Conservation (phyloP, 2,113 vertebrate genomes). For the Xenopus borealis region DNA sequence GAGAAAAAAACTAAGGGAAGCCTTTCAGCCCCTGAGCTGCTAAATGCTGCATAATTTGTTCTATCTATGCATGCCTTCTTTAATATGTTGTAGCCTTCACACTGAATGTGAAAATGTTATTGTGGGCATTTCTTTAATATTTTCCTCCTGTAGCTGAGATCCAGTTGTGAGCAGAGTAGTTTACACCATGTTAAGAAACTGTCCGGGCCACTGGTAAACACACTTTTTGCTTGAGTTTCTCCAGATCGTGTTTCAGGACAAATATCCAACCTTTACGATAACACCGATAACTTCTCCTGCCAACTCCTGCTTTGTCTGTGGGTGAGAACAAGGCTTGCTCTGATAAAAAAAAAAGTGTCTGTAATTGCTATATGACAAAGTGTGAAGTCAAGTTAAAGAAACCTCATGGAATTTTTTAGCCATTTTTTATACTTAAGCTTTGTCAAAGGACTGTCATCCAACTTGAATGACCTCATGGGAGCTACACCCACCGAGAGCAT, state of each 20-base stretch:
- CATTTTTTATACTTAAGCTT: no score
- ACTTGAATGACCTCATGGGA: no score
- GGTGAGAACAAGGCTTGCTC: constrained; percentile 41
- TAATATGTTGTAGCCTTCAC: no score
- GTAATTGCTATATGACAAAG: constrained; percentile 41
- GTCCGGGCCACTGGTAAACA: constrained; percentile 26
- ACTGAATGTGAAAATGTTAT: no score
- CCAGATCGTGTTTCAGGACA: constrained; percentile 43
- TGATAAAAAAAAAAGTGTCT: constrained; percentile 39
- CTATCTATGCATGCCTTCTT: no score
- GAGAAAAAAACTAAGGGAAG: no score
- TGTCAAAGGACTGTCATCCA: no score
- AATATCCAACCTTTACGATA: constrained; percentile 32
- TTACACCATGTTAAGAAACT: constrained; percentile 11
- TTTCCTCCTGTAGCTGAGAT: neutral
- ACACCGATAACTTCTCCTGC: constrained; percentile 33
- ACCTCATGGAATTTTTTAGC: constrained; percentile 32
- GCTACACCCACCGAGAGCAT: no score
- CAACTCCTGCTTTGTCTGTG: constrained; percentile 36
- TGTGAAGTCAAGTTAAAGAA: constrained; percentile 36
- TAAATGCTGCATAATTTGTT: no score
- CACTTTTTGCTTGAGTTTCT: constrained; percentile 38
- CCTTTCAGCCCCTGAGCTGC: no score
- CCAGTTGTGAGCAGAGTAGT: constrained; percentile 9
- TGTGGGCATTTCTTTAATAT: neutral